A percentile compares a stretch with the other conserved stretches of the same genome.
Evolutionary conservation across 1,140 invertebrate species (phyloP).

Genomic region (Hyles vespertilio): DNA sequence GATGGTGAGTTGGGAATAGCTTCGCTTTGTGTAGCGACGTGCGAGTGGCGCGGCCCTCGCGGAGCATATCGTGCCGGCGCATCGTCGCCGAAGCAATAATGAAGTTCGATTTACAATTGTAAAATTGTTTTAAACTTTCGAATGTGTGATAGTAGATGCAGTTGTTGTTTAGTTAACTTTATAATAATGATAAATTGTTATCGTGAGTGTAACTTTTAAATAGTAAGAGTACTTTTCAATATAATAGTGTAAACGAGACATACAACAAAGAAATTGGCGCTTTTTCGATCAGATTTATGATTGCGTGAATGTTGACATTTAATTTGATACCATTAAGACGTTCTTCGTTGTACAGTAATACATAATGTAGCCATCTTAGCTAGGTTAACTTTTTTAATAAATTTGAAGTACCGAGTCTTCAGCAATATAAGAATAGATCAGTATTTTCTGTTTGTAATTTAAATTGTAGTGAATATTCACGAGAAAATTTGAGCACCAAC

Average conservation of each 20-base stretch:
- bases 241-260: conserved; percentile 38
- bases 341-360: conserved; percentile 70
- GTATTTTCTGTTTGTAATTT: conserved; percentile 50
- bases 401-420: conserved; percentile 58
- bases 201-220: conserved; percentile 72
- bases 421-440: conserved; percentile 51
- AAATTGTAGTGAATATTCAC: conserved; percentile 44
- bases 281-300: conserved; percentile 51
- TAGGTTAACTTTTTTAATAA: conserved; percentile 72
- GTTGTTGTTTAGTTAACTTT: conserved; percentile 77
- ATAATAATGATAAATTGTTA: conserved; percentile 71
- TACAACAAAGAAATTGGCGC: conserved; percentile 42
- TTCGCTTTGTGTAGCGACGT: no score
- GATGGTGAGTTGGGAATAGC: background rate
- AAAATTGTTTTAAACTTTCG: conserved; percentile 76
- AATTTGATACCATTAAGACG: conserved; percentile 55
- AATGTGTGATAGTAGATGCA: conserved; percentile 77
- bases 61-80: conserved; percentile 55
- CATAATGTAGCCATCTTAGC: conserved; percentile 70
- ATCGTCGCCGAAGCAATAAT: conserved; percentile 74
- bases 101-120: conserved; percentile 71
- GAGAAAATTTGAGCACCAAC: conserved; percentile 46
- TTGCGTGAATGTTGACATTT: conserved; percentile 38
- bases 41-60: conserved; percentile 14
- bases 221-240: conserved; percentile 56